These are phyloP conservation scores for Passer domesticus DNA, from an alignment of 2,113 vertebrate species.

Conservation along the genomic window DNA sequence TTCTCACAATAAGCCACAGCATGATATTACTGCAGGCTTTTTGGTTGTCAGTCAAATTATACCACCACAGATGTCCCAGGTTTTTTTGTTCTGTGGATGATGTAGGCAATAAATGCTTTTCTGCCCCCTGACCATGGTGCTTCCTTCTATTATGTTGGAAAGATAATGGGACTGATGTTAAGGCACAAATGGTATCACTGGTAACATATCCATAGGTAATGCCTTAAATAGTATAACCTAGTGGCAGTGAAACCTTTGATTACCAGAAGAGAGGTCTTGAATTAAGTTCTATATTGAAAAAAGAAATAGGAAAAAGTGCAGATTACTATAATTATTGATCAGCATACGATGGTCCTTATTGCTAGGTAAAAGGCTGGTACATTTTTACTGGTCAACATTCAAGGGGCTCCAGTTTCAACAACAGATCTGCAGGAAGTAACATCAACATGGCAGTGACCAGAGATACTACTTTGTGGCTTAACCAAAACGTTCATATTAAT, in stretches of 20 bases:
- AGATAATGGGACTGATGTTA: background rate
- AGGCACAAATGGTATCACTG: background rate
- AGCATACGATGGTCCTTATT: background rate
- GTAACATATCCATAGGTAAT: background rate
- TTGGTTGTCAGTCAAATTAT: slow-evolving; percentile 21
- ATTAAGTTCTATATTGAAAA: background rate
- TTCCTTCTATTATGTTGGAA: background rate
- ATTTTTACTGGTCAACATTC: background rate
- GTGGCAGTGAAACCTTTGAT: background rate
- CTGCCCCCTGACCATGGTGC: background rate
- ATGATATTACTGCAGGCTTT: background rate
- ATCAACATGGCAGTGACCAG: background rate
- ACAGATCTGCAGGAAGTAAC: background rate
- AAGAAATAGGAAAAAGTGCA: background rate
- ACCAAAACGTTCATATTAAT: background rate
- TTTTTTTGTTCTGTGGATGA: background rate
- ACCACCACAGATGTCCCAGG: background rate
- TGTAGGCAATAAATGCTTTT: background rate
- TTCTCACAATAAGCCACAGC: background rate
- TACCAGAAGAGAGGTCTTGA: background rate
- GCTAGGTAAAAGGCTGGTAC: background rate
- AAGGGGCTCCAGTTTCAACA: background rate
- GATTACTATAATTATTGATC: background rate
- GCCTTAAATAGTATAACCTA: background rate
- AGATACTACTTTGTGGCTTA: background rate